Percentiles rank a stretch among this genome's conserved stretches.
These are phyloP conservation scores for Hydractinia symbiolongicarpus DNA, from an alignment of 30 jellyfish, hydroid and myxozoan genomes.

Conservation along the genomic window DNA sequence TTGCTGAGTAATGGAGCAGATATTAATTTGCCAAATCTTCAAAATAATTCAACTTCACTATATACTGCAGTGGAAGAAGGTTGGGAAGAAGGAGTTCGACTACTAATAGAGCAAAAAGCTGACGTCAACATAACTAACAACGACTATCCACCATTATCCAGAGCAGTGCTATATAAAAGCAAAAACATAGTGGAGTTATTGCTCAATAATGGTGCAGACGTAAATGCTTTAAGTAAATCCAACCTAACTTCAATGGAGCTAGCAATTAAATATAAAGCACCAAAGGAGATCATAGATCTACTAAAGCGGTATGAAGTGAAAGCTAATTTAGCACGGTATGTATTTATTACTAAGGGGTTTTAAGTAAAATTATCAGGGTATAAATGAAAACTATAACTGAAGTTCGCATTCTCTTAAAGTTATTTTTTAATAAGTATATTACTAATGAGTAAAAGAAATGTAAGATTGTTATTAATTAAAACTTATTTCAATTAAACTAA, in stretches of 20 bases:
- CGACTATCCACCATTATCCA: neutral
- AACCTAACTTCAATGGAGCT: neutral
- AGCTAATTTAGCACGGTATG: no score
- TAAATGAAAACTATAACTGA: no score
- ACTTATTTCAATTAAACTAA: no score
- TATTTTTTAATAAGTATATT: no score
- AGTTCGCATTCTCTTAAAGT: no score
- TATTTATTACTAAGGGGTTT: no score
- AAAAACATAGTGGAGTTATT: neutral
- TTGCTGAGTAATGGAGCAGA: neutral
- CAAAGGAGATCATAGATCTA: neutral
- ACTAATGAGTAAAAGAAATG: no score
- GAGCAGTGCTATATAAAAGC: slow-evolving; percentile 1
- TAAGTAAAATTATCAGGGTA: no score
- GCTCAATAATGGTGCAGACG: slow-evolving; percentile 13
- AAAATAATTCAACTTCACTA: neutral
- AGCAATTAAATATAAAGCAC: neutral
- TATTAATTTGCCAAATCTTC: neutral
- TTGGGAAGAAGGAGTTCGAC: neutral
- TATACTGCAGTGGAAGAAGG: neutral
- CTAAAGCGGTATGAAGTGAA: neutral
- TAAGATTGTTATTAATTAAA: no score
- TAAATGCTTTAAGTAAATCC: neutral
- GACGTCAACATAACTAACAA: neutral
- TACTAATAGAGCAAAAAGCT: slow-evolving; percentile 9